phyloP scores from a whole-genome alignment of 2,797 vertebrate genomes.

The Anabas testudineus region DNA sequence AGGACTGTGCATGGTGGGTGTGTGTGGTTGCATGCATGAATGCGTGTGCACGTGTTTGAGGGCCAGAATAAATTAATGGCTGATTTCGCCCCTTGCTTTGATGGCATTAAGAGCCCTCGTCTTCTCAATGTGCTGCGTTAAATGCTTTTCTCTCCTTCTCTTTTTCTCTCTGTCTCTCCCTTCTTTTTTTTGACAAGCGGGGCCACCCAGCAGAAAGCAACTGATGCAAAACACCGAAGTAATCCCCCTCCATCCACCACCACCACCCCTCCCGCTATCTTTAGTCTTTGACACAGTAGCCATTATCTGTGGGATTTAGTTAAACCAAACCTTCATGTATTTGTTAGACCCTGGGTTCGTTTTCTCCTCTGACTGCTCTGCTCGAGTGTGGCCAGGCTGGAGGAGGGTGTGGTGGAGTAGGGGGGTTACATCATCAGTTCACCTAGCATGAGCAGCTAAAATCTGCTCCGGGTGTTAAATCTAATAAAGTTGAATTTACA shows the following conservation, averaged over 20 bases:
- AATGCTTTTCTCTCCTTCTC: slow-evolving; percentile 86
- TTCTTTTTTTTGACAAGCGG: slow-evolving; percentile 92
- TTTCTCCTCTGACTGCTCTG: slow-evolving; percentile 86
- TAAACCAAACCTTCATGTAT: slow-evolving; percentile 95
- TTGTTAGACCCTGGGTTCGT: slow-evolving; percentile 91
- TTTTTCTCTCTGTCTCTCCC: slow-evolving; percentile 67
- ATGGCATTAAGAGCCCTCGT: slow-evolving; percentile 98
- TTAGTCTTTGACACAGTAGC: slow-evolving; percentile 98
- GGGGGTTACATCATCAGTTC: slow-evolving; percentile 55
- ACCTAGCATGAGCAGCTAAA: slow-evolving; percentile 29
- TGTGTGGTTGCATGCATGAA: slow-evolving; percentile 22
- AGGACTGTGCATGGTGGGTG: slow-evolving; percentile 19
- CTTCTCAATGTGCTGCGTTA: slow-evolving; percentile 93
- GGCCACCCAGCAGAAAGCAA: slow-evolving; percentile 99
- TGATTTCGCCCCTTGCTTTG: slow-evolving; percentile 95
- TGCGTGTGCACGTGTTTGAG: slow-evolving; percentile 47
- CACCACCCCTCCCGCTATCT: slow-evolving; percentile 94
- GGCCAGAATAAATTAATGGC: slow-evolving; percentile 97
- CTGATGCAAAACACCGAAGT: slow-evolving; percentile 98
- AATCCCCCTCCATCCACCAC: slow-evolving; percentile 94
- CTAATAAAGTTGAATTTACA: slow-evolving; percentile 2
- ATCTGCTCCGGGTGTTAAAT: slow-evolving; percentile 7
- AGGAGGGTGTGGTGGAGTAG: slow-evolving; percentile 2
- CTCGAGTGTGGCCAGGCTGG: slow-evolving; percentile 72
- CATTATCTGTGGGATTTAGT: slow-evolving; percentile 99